These are phyloP conservation scores for Pseudococcus viburni DNA, from an alignment of 2,888 invertebrate genomes.

Conservation along the genomic window DNA sequence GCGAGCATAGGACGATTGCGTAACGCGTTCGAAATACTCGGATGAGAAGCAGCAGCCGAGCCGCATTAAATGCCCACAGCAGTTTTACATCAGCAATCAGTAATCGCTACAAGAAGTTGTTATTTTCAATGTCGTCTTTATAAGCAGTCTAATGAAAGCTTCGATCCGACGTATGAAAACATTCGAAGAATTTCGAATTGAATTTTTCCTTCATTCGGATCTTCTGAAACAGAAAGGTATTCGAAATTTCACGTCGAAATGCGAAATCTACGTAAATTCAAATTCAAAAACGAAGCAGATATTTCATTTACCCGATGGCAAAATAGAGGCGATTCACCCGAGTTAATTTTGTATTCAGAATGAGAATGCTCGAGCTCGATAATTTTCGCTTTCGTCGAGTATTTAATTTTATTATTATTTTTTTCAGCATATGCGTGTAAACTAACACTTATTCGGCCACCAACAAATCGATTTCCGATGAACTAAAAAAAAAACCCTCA, in stretches of 20 bases:
- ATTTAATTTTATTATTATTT: background rate
- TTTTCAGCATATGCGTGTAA: slow-evolving; percentile 4
- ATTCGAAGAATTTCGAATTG: background rate
- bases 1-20: background rate
- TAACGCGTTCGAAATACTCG: slow-evolving; percentile 9
- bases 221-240: background rate
- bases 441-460: background rate
- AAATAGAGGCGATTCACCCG: no score
- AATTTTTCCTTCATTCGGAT: background rate
- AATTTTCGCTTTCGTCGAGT: no score
- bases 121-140: slow-evolving; percentile 25
- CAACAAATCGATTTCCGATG: background rate
- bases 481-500: background rate
- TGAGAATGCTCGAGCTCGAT: no score
- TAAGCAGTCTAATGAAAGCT: slow-evolving; percentile 6
- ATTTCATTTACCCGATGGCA: no score
- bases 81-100: slow-evolving; percentile 22
- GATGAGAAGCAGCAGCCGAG: background rate
- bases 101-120: background rate
- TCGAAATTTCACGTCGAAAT: background rate
- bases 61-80: slow-evolving; percentile 7
- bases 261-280: background rate
- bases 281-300: background rate
- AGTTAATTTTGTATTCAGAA: no score
- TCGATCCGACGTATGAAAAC: background rate